Evolutionary conservation across 2,113 vertebrate species (phyloP).

Genomic region (Scolopax mira): DNA sequence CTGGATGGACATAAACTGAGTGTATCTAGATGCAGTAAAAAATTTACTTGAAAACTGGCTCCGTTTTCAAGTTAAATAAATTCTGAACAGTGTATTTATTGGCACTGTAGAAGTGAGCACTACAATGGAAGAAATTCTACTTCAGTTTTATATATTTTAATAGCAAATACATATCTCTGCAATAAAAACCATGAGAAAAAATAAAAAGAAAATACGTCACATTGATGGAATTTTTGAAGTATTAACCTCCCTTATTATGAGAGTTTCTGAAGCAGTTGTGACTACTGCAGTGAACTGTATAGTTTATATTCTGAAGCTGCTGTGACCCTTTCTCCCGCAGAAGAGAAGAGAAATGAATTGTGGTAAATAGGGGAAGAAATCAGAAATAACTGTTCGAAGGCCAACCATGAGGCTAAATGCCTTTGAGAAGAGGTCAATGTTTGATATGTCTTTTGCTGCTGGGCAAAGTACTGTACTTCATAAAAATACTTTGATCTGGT

Average conservation of each 20-base stretch:
- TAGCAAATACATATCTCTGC: background rate
- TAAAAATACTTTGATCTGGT: constrained; percentile 3
- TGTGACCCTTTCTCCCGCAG: background rate
- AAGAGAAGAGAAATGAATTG: background rate
- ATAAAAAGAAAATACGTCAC: background rate
- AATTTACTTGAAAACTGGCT: background rate
- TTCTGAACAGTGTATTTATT: background rate
- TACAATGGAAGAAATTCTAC: background rate
- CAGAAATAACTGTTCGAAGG: constrained; percentile 1
- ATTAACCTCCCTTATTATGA: background rate
- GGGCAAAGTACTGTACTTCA: background rate
- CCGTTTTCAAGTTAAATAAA: background rate
- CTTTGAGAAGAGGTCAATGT: background rate
- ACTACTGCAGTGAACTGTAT: background rate
- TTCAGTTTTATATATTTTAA: constrained; percentile 44
- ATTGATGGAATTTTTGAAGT: background rate
- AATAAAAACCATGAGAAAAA: background rate
- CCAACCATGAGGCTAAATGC: background rate
- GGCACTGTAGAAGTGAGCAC: background rate
- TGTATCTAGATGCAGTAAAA: background rate
- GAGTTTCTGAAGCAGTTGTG: background rate
- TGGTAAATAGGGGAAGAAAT: constrained; percentile 17
- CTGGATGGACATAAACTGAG: background rate
- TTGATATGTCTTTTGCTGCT: constrained; percentile 6
- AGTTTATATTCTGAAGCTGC: background rate